phyloP scores from a whole-genome alignment of 2,113 vertebrate species.

The Grus americana region DNA sequence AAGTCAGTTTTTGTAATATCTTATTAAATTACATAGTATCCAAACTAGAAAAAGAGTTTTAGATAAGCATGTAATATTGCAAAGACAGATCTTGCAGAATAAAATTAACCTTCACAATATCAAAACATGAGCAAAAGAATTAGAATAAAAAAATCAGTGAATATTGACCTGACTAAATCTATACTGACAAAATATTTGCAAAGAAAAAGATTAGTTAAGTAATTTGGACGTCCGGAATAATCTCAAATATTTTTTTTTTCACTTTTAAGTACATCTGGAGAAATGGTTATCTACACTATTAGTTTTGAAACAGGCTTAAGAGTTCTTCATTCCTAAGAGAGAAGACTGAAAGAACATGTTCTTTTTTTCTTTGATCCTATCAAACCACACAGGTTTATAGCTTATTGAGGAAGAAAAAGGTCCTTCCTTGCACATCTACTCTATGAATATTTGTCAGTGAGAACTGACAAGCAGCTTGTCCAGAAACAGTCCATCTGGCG shows the following conservation, averaged over 20 bases:
- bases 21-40: slow-evolving; percentile 11
- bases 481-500: accelerated
- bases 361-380: not conserved
- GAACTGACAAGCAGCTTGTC: not conserved
- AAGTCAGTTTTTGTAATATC: not conserved
- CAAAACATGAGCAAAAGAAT: not conserved
- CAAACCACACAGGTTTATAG: not conserved
- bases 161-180: slow-evolving; percentile 25
- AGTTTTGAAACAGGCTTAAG: not conserved
- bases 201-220: not conserved
- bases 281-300: not conserved
- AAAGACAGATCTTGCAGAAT: slow-evolving; percentile 7
- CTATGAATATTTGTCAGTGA: not conserved
- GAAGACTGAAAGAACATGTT: not conserved
- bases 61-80: not conserved
- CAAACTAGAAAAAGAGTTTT: slow-evolving; percentile 19
- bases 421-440: not conserved
- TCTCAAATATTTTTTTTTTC: not conserved
- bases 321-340: not conserved
- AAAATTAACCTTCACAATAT: slow-evolving; percentile 37
- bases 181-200: slow-evolving; percentile 16
- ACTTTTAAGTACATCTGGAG: slow-evolving; percentile 34
- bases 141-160: not conserved
- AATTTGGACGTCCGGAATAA: slow-evolving; percentile 32
- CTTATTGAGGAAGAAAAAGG: not conserved